Base-by-base conservation (phyloP, 2,113 vertebrate genomes). In the Crocuta crocuta region DNA sequence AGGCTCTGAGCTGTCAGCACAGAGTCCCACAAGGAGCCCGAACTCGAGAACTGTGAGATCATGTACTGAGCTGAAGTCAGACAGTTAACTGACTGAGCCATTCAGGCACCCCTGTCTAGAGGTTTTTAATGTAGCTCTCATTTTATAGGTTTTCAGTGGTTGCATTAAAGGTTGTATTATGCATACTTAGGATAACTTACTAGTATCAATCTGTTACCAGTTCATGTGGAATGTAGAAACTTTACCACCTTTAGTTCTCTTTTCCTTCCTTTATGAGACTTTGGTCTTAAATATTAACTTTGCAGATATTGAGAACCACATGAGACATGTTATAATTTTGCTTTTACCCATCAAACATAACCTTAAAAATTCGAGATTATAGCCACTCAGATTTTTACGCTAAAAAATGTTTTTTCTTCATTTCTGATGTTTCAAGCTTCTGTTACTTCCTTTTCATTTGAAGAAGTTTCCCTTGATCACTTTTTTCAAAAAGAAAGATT, bases 91-190 rank as follows among this genome's bases (percentile, higher is more conserved):
- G 8, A 0, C 58, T 61, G 58, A 24, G 21, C 21, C 58, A 61
- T 7, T 21, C 21, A 10, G 58, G 19, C 21, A 8, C 58, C 58
- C 19, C 58, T 61, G 58, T 61, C 58, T 61, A 23, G 58, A 61
- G 58, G 21, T 33, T 33, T 88, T 21, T n/a, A 63, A 65, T 24
- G 24, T 63, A 31, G 55, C 16, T 55, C 35, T 33, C 71, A 82
- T 82, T 73, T 48, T 66, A 55, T 66, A 76, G n/a, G n/a, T 83
- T 83, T 95, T 84, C 65, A 83, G 48, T 84, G n/a, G 45, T 90
- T 83, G 15, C 70, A 33, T 5, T 66, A 66, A 45, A 95, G n/a
- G 74, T 83, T 55, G 63, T 82, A 39, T 89, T 65, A 83, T 50
- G 74, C 26, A 83, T n/a, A 43, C 43, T 74, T 48, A 74, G 1